These are phyloP conservation scores for Brachionichthys hirsutus DNA, from an alignment of 2,113 vertebrate species.

Conservation along the genomic window DNA sequence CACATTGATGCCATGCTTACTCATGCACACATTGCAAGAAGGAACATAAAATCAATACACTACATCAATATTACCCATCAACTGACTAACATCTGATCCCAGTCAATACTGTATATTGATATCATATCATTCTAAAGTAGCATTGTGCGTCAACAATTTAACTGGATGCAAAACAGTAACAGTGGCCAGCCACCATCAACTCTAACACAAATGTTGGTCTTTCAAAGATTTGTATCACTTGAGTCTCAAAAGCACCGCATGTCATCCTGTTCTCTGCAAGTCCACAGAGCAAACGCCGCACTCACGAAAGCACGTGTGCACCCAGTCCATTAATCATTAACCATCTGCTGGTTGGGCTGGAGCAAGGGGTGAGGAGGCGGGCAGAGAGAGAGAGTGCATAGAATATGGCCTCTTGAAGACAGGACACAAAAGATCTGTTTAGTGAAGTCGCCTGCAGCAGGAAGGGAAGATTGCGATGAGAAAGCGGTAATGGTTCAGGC, in stretches of 20 bases:
- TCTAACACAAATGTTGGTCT: neutral
- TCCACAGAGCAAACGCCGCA: conserved; percentile 53
- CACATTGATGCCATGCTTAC: neutral
- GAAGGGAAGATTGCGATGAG: conserved; percentile 36
- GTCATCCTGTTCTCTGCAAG: conserved; percentile 38
- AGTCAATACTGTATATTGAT: neutral
- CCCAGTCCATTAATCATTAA: conserved; percentile 76
- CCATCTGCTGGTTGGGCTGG: conserved; percentile 62
- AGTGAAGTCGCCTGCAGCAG: conserved; percentile 56
- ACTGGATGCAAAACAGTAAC: too few species aligned
- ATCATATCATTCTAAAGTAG: neutral
- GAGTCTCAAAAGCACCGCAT: neutral
- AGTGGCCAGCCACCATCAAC: too few species aligned
- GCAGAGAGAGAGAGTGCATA: conserved; percentile 22
- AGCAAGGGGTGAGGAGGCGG: conserved; percentile 24
- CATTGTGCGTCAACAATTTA: neutral
- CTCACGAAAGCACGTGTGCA: conserved; percentile 64
- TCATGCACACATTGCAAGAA: conserved; percentile 6
- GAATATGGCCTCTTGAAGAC: conserved; percentile 63
- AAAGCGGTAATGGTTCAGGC: conserved; percentile 4
- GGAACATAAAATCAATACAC: neutral
- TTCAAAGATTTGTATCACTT: neutral
- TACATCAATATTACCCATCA: neutral
- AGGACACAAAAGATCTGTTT: conserved; percentile 70
- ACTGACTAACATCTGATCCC: conserved; percentile 1